Evolutionary conservation across 2,888 invertebrate species (phyloP).

Genomic region (Tholera decimalis): DNA sequence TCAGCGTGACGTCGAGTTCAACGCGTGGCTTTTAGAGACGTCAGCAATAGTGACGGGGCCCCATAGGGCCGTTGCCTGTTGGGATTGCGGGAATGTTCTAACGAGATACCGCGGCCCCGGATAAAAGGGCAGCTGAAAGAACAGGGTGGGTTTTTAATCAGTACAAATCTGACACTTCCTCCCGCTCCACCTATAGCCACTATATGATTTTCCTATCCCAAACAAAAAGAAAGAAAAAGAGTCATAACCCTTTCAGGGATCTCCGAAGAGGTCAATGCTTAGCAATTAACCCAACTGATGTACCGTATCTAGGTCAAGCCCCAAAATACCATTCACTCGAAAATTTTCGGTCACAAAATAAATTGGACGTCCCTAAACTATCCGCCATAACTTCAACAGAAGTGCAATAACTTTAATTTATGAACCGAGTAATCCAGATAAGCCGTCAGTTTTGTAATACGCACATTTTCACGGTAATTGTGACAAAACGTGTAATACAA

Average conservation of each 20-base stretch:
- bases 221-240: too few species aligned
- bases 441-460: slow-evolving; percentile 55
- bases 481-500: slow-evolving; percentile 50
- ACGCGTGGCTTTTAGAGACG: too few species aligned
- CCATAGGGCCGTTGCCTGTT: too few species aligned
- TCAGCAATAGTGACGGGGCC: too few species aligned
- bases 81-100: too few species aligned
- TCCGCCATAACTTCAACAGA: slow-evolving; percentile 38
- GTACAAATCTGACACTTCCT: too few species aligned
- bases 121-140: too few species aligned
- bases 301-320: slow-evolving; percentile 27
- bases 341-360: slow-evolving; percentile 41
- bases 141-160: too few species aligned
- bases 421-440: slow-evolving; percentile 43
- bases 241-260: slow-evolving; percentile 1
- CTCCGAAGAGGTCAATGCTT: not conserved
- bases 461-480: slow-evolving; percentile 52
- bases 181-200: too few species aligned
- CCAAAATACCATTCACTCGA: slow-evolving; percentile 24
- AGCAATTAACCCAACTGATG: slow-evolving; percentile 20
- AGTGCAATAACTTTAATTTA: slow-evolving; percentile 52
- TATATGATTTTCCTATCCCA: too few species aligned
- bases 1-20: too few species aligned
- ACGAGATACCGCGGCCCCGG: too few species aligned
- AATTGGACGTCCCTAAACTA: slow-evolving; percentile 42